Percentiles rank a stretch among this genome's conserved stretches.
Evolutionary conservation across 1,140 invertebrate genomes (phyloP).

Genomic region (Panonychus citri): DNA sequence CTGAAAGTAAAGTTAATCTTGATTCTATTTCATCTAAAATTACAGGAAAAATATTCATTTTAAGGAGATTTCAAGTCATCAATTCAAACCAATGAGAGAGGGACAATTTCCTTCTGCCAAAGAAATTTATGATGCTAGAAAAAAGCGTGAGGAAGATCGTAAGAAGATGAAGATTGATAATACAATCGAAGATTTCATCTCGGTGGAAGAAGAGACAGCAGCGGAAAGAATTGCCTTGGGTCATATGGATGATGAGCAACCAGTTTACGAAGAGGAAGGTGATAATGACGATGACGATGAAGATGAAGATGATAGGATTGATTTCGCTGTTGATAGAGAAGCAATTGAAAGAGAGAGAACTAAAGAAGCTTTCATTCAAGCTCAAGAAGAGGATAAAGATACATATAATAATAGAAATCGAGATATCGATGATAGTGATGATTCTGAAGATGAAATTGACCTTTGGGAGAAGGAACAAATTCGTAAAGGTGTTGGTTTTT

Average conservation of each 20-base stretch:
- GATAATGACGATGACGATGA: constrained; percentile 38
- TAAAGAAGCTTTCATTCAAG: constrained; percentile 47
- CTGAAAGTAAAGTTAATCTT: too few species aligned
- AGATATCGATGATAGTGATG: background rate
- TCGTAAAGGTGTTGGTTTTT: constrained; percentile 56
- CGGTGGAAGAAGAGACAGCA: constrained; percentile 24
- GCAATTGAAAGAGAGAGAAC: constrained; percentile 47
- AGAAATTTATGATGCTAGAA: constrained; percentile 79
- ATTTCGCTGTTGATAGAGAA: constrained; percentile 43
- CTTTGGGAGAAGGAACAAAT: constrained; percentile 76
- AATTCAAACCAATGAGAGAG: constrained; percentile 23
- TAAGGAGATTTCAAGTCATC: background rate
- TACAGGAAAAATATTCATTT: background rate
- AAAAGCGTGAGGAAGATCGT: constrained; percentile 53
- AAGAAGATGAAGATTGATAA: constrained; percentile 21
- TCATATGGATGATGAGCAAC: constrained; percentile 37
- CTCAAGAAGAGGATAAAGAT: constrained; percentile 37
- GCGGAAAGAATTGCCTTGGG: constrained; percentile 16
- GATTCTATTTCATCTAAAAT: too few species aligned
- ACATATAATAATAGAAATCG: background rate
- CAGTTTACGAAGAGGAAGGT: constrained; percentile 37
- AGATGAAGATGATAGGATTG: constrained; percentile 30
- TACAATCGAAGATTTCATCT: constrained; percentile 33
- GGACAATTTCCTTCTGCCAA: constrained; percentile 85
- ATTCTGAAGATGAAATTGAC: constrained; percentile 32